Conservation (phyloP, 2,113 vertebrate species). For the Empidonax traillii region DNA sequence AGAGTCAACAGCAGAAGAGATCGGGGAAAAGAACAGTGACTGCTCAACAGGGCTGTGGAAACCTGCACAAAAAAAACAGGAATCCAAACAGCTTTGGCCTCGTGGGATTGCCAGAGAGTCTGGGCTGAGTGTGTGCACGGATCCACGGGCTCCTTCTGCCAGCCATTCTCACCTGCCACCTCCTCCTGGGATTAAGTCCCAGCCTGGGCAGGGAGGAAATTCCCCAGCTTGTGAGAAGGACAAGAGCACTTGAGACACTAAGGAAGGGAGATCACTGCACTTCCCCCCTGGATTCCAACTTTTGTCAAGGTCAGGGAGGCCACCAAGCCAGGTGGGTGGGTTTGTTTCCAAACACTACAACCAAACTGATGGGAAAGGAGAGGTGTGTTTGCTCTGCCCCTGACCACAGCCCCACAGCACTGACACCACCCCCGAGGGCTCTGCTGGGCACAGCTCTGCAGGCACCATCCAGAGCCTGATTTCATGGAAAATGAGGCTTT, state of each 20-base stretch:
- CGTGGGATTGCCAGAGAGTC: not conserved
- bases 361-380: not conserved
- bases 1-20: not conserved
- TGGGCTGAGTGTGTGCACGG: not conserved
- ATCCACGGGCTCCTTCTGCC: not conserved
- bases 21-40: rapidly evolving
- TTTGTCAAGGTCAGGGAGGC: not conserved
- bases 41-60: not conserved
- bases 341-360: not conserved
- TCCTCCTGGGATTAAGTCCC: not conserved
- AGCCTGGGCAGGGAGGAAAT: not conserved
- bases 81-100: not conserved
- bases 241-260: not conserved
- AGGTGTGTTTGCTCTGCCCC: not conserved
- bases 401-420: not conserved
- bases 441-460: not conserved
- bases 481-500: not conserved
- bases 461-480: not conserved
- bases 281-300: not conserved
- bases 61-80: not conserved
- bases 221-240: not conserved
- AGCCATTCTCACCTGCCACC: not conserved
- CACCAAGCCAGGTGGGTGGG: not conserved
- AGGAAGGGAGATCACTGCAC: not conserved
- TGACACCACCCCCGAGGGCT: not conserved